These are phyloP conservation scores for Sinopyrophorus schimmeli DNA, from an alignment of 2,888 invertebrate species.

Conservation along the genomic window DNA sequence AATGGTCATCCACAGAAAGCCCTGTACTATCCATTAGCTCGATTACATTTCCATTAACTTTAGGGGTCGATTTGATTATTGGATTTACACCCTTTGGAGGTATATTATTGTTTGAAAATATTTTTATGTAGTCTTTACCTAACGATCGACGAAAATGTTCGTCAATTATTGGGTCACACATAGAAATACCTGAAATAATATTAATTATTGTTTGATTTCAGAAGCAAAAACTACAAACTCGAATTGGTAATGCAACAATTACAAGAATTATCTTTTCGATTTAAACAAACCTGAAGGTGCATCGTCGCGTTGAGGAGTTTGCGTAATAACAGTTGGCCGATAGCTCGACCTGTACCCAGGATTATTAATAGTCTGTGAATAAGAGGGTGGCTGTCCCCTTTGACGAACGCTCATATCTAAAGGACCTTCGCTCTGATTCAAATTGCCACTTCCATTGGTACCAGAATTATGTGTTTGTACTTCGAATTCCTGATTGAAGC, in stretches of 20 bases:
- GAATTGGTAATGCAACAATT: neutral
- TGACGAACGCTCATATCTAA: slow-evolving; percentile 66
- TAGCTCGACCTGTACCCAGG: slow-evolving; percentile 50
- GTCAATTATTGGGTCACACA: slow-evolving; percentile 90
- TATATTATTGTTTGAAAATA: slow-evolving; percentile 62
- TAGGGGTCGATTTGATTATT: slow-evolving; percentile 28
- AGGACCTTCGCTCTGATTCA: slow-evolving; percentile 56
- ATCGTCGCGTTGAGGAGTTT: slow-evolving; percentile 51
- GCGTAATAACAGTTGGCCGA: slow-evolving; percentile 68
- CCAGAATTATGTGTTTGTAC: slow-evolving; percentile 17
- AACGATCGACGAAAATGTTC: slow-evolving; percentile 93
- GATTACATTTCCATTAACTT: slow-evolving; percentile 54
- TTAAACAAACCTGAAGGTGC: slow-evolving; percentile 51
- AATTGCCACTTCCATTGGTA: slow-evolving; percentile 16
- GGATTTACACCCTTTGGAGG: slow-evolving; percentile 43
- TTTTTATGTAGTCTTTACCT: slow-evolving; percentile 76
- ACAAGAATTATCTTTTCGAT: too few relatives aligned
- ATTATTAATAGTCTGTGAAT: slow-evolving; percentile 57
- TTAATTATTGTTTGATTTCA: neutral
- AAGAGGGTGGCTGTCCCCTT: slow-evolving; percentile 65
- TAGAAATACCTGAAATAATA: slow-evolving; percentile 64
- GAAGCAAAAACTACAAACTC: neutral
- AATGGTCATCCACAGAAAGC: slow-evolving; percentile 85
- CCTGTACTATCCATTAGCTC: slow-evolving; percentile 64
- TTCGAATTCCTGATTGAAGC: slow-evolving; percentile 40